Evolutionary conservation across 2,113 vertebrate species (phyloP).

Genomic region (Corythornis cristatus): DNA sequence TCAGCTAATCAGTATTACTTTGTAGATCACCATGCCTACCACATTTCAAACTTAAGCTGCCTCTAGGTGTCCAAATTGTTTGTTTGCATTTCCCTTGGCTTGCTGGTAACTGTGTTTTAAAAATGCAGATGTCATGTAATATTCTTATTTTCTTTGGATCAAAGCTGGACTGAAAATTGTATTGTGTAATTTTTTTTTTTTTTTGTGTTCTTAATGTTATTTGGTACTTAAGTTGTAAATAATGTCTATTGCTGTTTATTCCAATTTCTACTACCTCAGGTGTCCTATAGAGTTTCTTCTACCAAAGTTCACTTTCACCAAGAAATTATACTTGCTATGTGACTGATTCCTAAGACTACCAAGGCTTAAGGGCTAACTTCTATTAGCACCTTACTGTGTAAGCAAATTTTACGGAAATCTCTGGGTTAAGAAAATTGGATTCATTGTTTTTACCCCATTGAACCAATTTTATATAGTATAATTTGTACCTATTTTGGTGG

Average conservation of each 20-base stretch:
- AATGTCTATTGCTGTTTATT: constrained; percentile 92
- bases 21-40: constrained; percentile 79
- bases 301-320: constrained; percentile 93
- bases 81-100: constrained; percentile 79
- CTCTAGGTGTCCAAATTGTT: constrained; percentile 76
- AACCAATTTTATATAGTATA: constrained; percentile 92
- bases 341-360: constrained; percentile 89
- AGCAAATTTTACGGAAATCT: constrained; percentile 87
- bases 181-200: constrained; percentile 86
- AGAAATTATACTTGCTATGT: constrained; percentile 87
- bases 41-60: constrained; percentile 81
- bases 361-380: constrained; percentile 92
- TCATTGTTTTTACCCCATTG: constrained; percentile 90
- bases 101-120: constrained; percentile 84
- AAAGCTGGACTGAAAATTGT: constrained; percentile 91
- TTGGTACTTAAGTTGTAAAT: constrained; percentile 91
- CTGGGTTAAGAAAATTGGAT: constrained; percentile 90
- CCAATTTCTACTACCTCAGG: constrained; percentile 95
- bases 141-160: constrained; percentile 89
- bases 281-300: constrained; percentile 93
- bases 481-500: constrained; percentile 91
- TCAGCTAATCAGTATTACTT: constrained; percentile 91
- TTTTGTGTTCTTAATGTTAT: constrained; percentile 87
- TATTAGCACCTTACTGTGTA: constrained; percentile 92
- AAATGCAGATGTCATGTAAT: constrained; percentile 85